Evolutionary conservation across 2,888 invertebrate genomes (phyloP).

Genomic region (Calameuta idolon): DNA sequence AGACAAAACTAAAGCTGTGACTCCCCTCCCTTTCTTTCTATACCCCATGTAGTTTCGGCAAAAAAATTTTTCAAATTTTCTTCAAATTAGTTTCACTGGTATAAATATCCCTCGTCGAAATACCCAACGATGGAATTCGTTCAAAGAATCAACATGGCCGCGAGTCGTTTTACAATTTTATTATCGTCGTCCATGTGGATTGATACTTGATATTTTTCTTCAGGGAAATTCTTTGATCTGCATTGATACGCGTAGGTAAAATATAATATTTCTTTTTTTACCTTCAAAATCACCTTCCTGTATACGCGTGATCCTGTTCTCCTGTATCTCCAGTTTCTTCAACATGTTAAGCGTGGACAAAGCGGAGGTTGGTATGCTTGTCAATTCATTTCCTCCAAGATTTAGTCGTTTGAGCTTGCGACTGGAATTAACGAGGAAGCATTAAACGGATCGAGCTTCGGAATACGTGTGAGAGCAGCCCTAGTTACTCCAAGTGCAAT

Average conservation of each 20-base stretch:
- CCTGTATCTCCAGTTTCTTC: conserved; percentile 89
- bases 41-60: not conserved
- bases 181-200: not conserved
- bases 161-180: not conserved
- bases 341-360: conserved; percentile 83
- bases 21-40: not conserved
- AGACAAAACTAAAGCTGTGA: not conserved
- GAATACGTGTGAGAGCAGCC: not conserved
- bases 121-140: not conserved
- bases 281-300: conserved; percentile 89
- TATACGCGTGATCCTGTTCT: conserved; percentile 83
- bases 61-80: not conserved
- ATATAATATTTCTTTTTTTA: conserved; percentile 59
- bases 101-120: not conserved
- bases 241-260: not conserved
- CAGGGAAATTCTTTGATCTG: not conserved
- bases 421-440: conserved; percentile 63
- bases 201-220: not conserved
- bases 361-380: conserved; percentile 82
- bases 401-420: conserved; percentile 85
- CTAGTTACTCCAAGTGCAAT: not conserved
- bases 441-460: not conserved
- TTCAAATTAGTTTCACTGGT: not conserved
- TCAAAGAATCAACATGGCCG: not conserved
- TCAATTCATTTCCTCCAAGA: conserved; percentile 85